Evolutionary conservation across 2,888 invertebrate genomes (phyloP).

Genomic region (Melieria crassipennis): DNA sequence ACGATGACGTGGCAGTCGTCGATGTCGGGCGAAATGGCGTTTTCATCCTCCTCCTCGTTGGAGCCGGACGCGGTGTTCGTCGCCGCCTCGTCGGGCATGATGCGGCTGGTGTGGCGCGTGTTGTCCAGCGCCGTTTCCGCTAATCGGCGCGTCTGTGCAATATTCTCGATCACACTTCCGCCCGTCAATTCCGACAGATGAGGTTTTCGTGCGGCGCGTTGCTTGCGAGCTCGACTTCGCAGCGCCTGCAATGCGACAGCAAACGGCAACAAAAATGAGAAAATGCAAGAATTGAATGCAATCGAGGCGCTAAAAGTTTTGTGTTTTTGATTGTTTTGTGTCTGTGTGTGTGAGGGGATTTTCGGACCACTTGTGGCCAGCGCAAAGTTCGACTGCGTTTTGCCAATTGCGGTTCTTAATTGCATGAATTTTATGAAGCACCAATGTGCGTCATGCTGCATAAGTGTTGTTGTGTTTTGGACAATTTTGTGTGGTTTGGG

Average conservation of each 20-base stretch:
- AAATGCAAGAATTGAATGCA: conserved; percentile 4
- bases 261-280: conserved; percentile 6
- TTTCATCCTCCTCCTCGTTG: conserved; percentile 84
- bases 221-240: conserved; percentile 84
- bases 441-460: not conserved
- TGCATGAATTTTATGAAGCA: too few species aligned
- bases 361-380: too few species aligned
- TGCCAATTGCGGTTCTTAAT: too few species aligned
- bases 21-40: conserved; percentile 71
- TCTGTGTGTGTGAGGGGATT: not conserved
- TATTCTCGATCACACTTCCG: conserved; percentile 88
- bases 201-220: conserved; percentile 82
- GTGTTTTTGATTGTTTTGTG: not conserved
- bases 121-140: conserved; percentile 79
- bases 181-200: conserved; percentile 77
- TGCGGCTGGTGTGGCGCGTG: conserved; percentile 66
- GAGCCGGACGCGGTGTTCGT: conserved; percentile 92
- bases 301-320: not conserved
- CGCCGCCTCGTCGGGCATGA: conserved; percentile 78
- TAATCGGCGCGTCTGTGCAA: conserved; percentile 82
- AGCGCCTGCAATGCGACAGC: conserved; percentile 73
- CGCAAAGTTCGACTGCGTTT: too few species aligned
- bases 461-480: conserved; percentile 7
- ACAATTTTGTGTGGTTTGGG: not conserved
- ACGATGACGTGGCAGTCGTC: conserved; percentile 86